A percentile compares a stretch with the other conserved stretches of the same genome.
These are phyloP conservation scores for Urophycis tenuis DNA, from an alignment of 2,797 vertebrate genomes.

Conservation along the genomic window DNA sequence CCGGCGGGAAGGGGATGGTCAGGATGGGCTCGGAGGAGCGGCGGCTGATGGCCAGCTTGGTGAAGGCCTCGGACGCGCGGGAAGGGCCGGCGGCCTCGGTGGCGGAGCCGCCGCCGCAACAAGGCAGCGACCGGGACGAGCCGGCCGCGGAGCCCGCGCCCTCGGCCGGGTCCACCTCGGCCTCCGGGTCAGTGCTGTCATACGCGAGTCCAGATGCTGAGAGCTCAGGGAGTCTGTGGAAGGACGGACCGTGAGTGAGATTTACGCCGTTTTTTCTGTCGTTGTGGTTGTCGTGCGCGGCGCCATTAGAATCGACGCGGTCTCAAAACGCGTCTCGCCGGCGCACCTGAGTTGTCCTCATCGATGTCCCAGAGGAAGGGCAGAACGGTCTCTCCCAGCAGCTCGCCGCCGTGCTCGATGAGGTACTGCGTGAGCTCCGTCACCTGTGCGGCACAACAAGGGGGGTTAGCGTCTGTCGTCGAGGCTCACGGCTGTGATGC, in stretches of 20 bases:
- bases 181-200: conserved; percentile 85
- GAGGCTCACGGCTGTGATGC: not conserved
- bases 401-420: conserved; percentile 77
- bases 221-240: conserved; percentile 74
- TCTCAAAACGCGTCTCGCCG: not conserved
- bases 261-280: too few species aligned
- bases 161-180: conserved; percentile 58
- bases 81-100: conserved; percentile 37
- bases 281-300: not conserved
- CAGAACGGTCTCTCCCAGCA: conserved; percentile 77
- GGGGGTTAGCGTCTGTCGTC: conserved; percentile 20
- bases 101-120: too few species aligned
- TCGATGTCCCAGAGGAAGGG: conserved; percentile 63
- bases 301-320: not conserved
- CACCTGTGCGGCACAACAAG: conserved; percentile 65
- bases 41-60: conserved; percentile 59
- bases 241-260: not conserved
- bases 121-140: conserved; percentile 42
- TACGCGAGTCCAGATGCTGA: conserved; percentile 90
- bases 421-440: conserved; percentile 83
- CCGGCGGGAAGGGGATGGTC: conserved; percentile 47
- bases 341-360: conserved; percentile 75
- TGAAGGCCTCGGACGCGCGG: conserved; percentile 49
- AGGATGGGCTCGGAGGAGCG: conserved; percentile 84
- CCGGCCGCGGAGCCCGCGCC: conserved; percentile 17